phyloP scores from a whole-genome alignment of 2,888 invertebrate genomes.

The Plusia festucae region DNA sequence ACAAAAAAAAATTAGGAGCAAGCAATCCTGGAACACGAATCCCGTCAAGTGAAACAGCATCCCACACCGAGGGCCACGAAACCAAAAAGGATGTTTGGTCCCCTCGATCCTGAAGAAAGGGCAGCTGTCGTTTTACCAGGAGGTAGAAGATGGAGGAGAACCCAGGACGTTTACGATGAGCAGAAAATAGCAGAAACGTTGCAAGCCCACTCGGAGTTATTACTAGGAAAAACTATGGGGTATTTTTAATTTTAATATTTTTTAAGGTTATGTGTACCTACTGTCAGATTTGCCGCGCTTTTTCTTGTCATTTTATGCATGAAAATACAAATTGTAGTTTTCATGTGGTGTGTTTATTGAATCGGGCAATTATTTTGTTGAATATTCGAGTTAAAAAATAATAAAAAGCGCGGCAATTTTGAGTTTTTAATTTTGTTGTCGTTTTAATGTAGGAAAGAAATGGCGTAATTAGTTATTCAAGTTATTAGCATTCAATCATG shows the following conservation, averaged over 20 bases:
- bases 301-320: not conserved
- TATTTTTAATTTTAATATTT: constrained; percentile 74
- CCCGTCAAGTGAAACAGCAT: constrained; percentile 83
- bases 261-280: constrained; percentile 7
- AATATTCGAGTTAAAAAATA: too few relatives aligned
- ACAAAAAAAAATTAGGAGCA: constrained; percentile 73
- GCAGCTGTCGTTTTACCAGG: constrained; percentile 93
- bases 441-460: not conserved
- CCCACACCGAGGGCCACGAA: constrained; percentile 82
- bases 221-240: constrained; percentile 96
- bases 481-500: not conserved
- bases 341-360: too few relatives aligned
- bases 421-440: not conserved
- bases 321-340: too few relatives aligned
- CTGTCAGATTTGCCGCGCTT: not conserved
- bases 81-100: constrained; percentile 86
- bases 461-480: not conserved
- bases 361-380: too few relatives aligned
- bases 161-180: constrained; percentile 96
- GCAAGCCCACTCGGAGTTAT: constrained; percentile 95
- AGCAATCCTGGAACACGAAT: constrained; percentile 83
- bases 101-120: constrained; percentile 91
- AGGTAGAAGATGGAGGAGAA: constrained; percentile 94
- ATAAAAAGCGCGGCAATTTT: not conserved
- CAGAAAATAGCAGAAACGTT: constrained; percentile 96